Conservation (phyloP, 2,113 vertebrate genomes). For the Carettochelys insculpta region DNA sequence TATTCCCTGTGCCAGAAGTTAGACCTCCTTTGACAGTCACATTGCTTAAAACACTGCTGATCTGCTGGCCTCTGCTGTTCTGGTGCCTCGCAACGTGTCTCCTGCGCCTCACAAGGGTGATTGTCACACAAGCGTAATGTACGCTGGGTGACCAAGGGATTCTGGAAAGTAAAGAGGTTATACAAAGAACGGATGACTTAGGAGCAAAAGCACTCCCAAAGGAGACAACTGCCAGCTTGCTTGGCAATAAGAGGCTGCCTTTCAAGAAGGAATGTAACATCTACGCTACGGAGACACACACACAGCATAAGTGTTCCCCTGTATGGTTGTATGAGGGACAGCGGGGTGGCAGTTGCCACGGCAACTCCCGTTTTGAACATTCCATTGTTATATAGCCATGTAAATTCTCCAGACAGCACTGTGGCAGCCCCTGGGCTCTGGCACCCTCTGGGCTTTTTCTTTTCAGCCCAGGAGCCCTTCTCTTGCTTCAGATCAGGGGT, state of each 20-base stretch:
- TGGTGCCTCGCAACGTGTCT: background rate
- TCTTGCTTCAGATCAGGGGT: background rate
- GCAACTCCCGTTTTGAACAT: slow-evolving; percentile 48
- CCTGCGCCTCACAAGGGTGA: background rate
- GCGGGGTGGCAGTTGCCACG: slow-evolving; percentile 35
- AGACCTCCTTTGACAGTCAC: background rate
- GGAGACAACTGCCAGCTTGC: background rate
- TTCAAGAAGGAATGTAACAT: background rate
- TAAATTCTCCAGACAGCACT: background rate
- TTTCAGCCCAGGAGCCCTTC: background rate
- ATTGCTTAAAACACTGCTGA: background rate
- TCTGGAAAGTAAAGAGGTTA: background rate
- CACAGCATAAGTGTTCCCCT: fast-evolving
- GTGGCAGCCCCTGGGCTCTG: background rate
- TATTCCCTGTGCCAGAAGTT: background rate
- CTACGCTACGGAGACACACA: fast-evolving
- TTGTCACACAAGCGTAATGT: background rate
- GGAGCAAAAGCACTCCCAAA: background rate
- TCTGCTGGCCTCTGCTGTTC: background rate
- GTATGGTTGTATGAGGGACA: background rate
- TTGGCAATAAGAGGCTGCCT: background rate
- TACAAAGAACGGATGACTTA: background rate
- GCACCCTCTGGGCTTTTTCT: background rate
- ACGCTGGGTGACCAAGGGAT: background rate
- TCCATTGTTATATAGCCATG: slow-evolving; percentile 9